A percentile compares a stretch with the other conserved stretches of the same genome.
Evolutionary conservation across 2,888 invertebrate genomes (phyloP).

Genomic region (Perdita meconis): DNA sequence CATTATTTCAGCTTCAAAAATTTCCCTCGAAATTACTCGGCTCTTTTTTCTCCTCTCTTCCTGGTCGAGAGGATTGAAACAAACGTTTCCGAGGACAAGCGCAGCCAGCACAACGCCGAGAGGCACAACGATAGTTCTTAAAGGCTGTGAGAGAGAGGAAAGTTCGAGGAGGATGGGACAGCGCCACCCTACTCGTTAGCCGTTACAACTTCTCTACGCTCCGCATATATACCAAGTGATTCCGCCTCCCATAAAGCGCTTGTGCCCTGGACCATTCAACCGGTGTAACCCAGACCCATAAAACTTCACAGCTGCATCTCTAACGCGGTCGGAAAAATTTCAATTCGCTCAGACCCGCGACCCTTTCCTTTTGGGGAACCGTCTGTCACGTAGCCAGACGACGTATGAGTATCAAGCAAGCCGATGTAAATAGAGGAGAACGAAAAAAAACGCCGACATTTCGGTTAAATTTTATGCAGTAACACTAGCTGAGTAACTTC

Average conservation of each 20-base stretch:
- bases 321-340: constrained; percentile 10
- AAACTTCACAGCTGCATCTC: constrained; percentile 17
- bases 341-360: neutral
- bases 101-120: constrained; percentile 4
- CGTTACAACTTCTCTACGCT: constrained; percentile 41
- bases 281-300: constrained; percentile 24
- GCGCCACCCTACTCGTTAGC: constrained; percentile 48
- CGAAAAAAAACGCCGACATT: too few species aligned
- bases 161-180: constrained; percentile 6
- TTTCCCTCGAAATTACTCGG: constrained; percentile 38
- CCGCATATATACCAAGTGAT: constrained; percentile 21
- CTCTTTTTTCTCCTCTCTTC: constrained; percentile 20
- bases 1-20: constrained; percentile 56
- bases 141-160: constrained; percentile 33
- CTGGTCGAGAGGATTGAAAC: constrained; percentile 38
- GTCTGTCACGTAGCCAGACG: too few species aligned
- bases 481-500: too few species aligned
- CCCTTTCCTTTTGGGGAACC: neutral
- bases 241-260: constrained; percentile 30
- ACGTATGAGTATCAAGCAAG: neutral
- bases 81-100: constrained; percentile 41
- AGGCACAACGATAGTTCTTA: constrained; percentile 32
- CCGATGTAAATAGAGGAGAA: neutral
- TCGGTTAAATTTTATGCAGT: too few species aligned
- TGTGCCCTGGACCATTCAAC: constrained; percentile 18